A percentile compares a stretch with the other conserved stretches of the same genome.
phyloP scores from a whole-genome alignment of 2,797 vertebrate species.

The Hemitrygon akajei region DNA sequence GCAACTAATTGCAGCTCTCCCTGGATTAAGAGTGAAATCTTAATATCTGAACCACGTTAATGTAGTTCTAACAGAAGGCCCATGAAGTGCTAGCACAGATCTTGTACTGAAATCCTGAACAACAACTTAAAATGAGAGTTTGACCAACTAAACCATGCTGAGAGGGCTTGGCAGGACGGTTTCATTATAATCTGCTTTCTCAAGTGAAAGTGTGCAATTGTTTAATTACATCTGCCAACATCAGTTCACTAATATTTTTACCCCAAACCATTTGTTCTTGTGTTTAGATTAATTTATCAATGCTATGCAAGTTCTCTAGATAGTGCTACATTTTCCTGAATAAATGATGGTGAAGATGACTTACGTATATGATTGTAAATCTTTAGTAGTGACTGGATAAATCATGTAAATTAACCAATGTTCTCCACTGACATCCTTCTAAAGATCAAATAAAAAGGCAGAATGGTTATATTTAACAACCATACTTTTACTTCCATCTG shows the following conservation, averaged over 20 bases:
- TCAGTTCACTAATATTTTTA: not conserved
- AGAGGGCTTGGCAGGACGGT: not conserved
- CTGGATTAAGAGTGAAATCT: not conserved
- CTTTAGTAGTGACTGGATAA: not conserved
- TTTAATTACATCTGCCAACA: slow-evolving; percentile 24
- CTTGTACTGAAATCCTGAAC: not conserved
- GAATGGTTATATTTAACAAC: not conserved
- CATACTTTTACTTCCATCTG: not conserved
- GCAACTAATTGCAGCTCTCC: not conserved
- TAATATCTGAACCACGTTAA: not conserved
- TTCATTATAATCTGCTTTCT: not conserved
- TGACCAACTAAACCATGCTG: not conserved
- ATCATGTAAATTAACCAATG: not conserved
- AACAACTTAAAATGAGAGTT: not conserved
- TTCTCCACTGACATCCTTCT: too few species aligned
- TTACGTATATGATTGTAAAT: not conserved
- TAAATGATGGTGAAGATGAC: not conserved
- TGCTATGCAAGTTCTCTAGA: not conserved
- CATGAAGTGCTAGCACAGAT: not conserved
- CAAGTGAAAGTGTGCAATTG: not conserved
- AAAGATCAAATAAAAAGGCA: not conserved
- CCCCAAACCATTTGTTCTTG: slow-evolving; percentile 10
- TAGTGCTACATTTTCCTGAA: not conserved
- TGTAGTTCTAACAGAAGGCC: not conserved
- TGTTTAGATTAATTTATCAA: not conserved